These are phyloP conservation scores for Rhinoderma darwinii DNA, from an alignment of 2,113 vertebrate genomes.

Conservation along the genomic window DNA sequence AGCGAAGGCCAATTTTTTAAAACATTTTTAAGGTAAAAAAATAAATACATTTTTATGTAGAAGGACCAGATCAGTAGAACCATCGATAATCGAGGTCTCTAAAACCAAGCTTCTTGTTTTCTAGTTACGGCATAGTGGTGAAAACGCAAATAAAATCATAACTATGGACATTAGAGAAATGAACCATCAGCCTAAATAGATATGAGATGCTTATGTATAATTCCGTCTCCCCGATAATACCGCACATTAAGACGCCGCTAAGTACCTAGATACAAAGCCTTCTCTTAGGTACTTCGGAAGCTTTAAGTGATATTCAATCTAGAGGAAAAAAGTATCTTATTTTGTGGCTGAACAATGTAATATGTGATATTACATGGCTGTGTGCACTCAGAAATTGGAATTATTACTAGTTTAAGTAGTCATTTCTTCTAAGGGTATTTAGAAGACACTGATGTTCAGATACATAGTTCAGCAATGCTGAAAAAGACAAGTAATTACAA, in stretches of 20 bases:
- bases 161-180: not conserved
- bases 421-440: slow-evolving; percentile 5
- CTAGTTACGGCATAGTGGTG: not conserved
- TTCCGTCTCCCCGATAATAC: not conserved
- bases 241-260: not conserved
- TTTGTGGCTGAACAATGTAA: slow-evolving; percentile 25
- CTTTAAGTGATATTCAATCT: slow-evolving; percentile 16
- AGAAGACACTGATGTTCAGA: slow-evolving; percentile 4
- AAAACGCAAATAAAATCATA: not conserved
- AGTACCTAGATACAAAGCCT: slow-evolving; percentile 3
- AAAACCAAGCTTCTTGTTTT: not conserved
- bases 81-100: not conserved
- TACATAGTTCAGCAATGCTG: not conserved
- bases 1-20: too few relatives aligned
- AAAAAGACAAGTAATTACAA: not conserved
- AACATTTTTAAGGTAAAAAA: too few relatives aligned
- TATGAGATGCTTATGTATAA: not conserved
- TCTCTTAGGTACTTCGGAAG: not conserved
- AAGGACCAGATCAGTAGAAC: not conserved
- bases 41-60: not conserved
- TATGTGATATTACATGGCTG: slow-evolving; percentile 42
- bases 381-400: slow-evolving; percentile 28
- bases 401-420: slow-evolving; percentile 4
- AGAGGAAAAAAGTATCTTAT: not conserved
- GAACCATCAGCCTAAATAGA: not conserved